Percentiles rank a stretch among this genome's conserved stretches.
These are phyloP conservation scores for Falco naumanni DNA, from an alignment of 2,797 vertebrate species.

Conservation along the genomic window DNA sequence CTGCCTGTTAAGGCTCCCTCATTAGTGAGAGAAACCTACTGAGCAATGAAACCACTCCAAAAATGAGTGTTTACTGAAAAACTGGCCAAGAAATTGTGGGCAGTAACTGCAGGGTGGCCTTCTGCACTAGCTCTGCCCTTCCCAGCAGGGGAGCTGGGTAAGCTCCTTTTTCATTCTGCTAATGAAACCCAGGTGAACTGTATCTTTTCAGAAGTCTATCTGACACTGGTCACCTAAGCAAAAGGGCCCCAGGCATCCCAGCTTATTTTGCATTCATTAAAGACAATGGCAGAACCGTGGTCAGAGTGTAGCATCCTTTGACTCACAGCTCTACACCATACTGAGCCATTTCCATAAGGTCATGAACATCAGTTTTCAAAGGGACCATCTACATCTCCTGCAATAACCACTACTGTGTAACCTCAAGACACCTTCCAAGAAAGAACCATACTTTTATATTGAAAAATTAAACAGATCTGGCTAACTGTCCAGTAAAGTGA, in stretches of 20 bases:
- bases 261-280: background rate
- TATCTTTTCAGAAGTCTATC: background rate
- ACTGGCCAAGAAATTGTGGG: slow-evolving; percentile 13
- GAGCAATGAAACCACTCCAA: slow-evolving; percentile 49
- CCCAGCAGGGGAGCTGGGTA: background rate
- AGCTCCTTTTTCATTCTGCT: slow-evolving; percentile 11
- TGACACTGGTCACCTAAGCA: background rate
- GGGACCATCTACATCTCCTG: background rate
- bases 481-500: background rate
- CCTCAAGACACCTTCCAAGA: background rate
- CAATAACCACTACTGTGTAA: background rate
- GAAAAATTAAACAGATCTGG: background rate
- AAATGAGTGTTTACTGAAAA: slow-evolving; percentile 40
- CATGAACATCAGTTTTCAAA: background rate
- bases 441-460: background rate
- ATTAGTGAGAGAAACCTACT: slow-evolving; percentile 52
- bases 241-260: background rate
- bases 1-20: slow-evolving; percentile 7
- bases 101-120: slow-evolving; percentile 35
- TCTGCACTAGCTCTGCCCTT: background rate
- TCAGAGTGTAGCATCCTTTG: background rate
- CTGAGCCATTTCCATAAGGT: background rate
- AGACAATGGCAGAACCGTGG: background rate
- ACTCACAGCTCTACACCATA: background rate
- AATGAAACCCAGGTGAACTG: slow-evolving; percentile 12